Percentiles rank a stretch among this genome's conserved stretches.
Evolutionary conservation across 2,888 invertebrate species (phyloP).

Genomic region (Dryococelus australis): DNA sequence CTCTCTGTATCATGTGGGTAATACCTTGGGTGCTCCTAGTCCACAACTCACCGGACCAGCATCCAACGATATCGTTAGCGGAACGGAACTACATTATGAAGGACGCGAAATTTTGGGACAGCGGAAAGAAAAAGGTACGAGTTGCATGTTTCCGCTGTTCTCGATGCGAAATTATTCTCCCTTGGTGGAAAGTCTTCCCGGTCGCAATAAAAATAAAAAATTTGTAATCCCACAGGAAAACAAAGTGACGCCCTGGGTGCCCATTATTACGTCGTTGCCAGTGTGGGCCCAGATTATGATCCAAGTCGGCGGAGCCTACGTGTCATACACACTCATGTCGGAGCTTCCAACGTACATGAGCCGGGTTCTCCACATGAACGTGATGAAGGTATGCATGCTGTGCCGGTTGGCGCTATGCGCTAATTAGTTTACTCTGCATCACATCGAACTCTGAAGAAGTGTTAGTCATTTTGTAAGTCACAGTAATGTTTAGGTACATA

Average conservation of each 20-base stretch:
- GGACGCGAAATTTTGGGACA: background rate
- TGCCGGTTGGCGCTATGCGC: too few relatives aligned
- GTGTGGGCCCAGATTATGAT: slow-evolving; percentile 23
- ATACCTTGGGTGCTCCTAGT: slow-evolving; percentile 2
- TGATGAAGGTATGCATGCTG: slow-evolving; percentile 26
- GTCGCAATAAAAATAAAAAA: too few relatives aligned
- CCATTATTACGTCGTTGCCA: slow-evolving; percentile 18
- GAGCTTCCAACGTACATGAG: slow-evolving; percentile 31
- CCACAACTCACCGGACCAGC: background rate
- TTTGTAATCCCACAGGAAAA: background rate
- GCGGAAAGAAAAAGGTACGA: background rate
- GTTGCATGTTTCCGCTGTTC: background rate
- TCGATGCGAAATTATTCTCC: too few relatives aligned
- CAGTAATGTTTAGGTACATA: too few relatives aligned
- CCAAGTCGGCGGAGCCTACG: slow-evolving; percentile 10
- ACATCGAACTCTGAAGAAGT: background rate
- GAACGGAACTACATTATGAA: slow-evolving; percentile 9
- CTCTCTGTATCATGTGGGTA: background rate
- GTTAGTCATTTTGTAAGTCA: too few relatives aligned
- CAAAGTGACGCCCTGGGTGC: slow-evolving; percentile 27
- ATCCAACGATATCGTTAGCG: background rate
- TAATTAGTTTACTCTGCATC: background rate
- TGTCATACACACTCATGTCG: slow-evolving; percentile 29
- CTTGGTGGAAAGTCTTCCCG: too few relatives aligned
- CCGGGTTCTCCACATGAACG: slow-evolving; percentile 26